These are phyloP conservation scores for Psammodynastes pulverulentus DNA, from an alignment of 2,113 vertebrate genomes.

Conservation along the genomic window DNA sequence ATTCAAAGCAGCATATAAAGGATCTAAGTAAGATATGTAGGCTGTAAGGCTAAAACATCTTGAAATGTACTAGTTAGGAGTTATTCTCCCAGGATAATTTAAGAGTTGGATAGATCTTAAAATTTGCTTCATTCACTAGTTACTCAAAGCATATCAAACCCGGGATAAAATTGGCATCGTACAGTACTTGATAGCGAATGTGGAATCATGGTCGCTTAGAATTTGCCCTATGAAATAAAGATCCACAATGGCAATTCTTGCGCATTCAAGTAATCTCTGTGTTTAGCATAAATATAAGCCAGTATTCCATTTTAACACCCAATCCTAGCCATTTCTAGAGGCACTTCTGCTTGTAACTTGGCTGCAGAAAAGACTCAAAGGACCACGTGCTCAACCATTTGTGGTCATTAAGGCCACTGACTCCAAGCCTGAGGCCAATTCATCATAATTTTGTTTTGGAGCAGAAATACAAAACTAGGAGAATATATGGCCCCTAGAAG, in stretches of 20 bases:
- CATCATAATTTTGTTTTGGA: neutral
- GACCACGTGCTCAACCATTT: neutral
- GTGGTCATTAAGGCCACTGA: neutral
- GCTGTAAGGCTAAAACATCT: neutral
- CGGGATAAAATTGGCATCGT: neutral
- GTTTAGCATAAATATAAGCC: neutral
- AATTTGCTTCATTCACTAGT: neutral
- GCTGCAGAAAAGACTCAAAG: neutral
- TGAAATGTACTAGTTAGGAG: neutral
- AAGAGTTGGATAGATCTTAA: neutral
- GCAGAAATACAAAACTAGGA: neutral
- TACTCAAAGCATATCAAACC: neutral
- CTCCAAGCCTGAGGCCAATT: neutral
- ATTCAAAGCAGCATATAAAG: neutral
- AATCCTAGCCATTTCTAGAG: neutral
- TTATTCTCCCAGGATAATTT: neutral
- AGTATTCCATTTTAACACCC: neutral
- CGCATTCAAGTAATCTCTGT: constrained; percentile 11
- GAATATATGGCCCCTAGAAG: neutral
- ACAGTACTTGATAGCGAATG: neutral
- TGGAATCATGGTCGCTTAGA: neutral
- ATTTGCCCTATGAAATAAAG: neutral
- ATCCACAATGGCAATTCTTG: neutral
- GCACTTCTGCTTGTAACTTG: neutral
- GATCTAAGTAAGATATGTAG: neutral